Evolutionary conservation across 1,140 invertebrate genomes (phyloP).

Genomic region (Cydia pomonella): DNA sequence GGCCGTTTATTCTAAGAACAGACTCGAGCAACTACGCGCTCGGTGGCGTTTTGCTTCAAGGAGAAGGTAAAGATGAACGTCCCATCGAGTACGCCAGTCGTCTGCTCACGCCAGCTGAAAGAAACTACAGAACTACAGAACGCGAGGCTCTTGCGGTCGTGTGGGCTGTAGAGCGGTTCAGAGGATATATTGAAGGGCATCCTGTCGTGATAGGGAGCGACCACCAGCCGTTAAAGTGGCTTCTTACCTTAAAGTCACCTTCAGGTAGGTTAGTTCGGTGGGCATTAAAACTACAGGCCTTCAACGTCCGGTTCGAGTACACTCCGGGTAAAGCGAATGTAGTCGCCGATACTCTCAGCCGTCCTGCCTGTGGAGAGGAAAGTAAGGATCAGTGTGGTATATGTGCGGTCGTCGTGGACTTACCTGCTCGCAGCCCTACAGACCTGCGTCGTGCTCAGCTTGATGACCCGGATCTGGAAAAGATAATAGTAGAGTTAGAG

Average conservation of each 20-base stretch:
- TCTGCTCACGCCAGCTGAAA: constrained; percentile 62
- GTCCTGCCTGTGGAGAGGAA: constrained; percentile 36
- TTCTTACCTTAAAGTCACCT: constrained; percentile 67
- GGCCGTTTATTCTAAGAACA: constrained; percentile 47
- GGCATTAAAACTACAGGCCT: constrained; percentile 69
- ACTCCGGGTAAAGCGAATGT: constrained; percentile 46
- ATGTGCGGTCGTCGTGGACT: background rate
- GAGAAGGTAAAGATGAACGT: constrained; percentile 50
- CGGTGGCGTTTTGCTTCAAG: constrained; percentile 54
- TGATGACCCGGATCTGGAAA: background rate
- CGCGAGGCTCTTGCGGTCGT: constrained; percentile 75
- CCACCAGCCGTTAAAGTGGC: constrained; percentile 76
- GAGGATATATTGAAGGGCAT: constrained; percentile 58
- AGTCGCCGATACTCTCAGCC: constrained; percentile 45
- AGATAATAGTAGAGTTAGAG: background rate
- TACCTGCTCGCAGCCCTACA: background rate
- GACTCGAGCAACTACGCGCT: constrained; percentile 53
- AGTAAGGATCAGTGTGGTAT: constrained; percentile 23
- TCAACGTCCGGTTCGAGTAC: constrained; percentile 53
- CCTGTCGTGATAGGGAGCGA: constrained; percentile 50
- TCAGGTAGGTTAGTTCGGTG: constrained; percentile 68
- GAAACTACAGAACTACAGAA: constrained; percentile 72
- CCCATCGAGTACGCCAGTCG: constrained; percentile 72
- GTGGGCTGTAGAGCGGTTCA: constrained; percentile 68
- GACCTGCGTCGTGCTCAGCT: background rate